phyloP scores from a whole-genome alignment of 2,113 vertebrate species.

The Hippocampus abdominalis region DNA sequence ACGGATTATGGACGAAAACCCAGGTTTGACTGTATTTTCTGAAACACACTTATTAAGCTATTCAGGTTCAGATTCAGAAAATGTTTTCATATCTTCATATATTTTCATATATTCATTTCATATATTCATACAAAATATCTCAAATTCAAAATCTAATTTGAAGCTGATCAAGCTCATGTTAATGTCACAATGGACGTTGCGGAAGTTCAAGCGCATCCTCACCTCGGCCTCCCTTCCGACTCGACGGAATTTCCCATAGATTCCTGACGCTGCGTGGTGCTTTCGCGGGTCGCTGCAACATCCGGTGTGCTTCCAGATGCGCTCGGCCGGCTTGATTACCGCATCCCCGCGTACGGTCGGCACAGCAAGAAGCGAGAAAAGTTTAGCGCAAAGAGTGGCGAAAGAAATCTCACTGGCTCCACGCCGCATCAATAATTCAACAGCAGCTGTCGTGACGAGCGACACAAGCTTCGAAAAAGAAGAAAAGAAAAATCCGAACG shows the following conservation, averaged over 20 bases:
- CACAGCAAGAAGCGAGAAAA: conserved; percentile 31
- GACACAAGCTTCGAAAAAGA: conserved; percentile 8
- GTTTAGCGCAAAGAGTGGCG: conserved; percentile 42
- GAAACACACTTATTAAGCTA: no score
- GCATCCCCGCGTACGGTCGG: conserved; percentile 4
- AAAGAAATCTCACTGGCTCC: conserved; percentile 58
- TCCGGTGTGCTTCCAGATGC: not conserved
- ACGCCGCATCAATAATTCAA: conserved; percentile 72
- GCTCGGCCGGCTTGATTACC: not conserved
- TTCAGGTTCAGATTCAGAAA: no score
- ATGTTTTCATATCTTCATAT: no score
- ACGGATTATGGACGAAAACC: no score
- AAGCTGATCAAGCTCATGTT: not conserved
- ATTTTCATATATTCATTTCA: no score
- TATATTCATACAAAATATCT: not conserved
- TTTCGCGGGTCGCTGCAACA: not conserved
- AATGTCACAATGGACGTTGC: not conserved
- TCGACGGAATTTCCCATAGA: not conserved
- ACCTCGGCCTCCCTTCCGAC: not conserved
- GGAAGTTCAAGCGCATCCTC: not conserved
- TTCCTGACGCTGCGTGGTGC: not conserved
- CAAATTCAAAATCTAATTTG: not conserved
- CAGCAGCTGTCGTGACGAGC: conserved; percentile 45
- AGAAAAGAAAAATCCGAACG: conserved; percentile 14
- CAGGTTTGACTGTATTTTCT: no score